These are phyloP conservation scores for Tamias sibiricus DNA, from an alignment of 2,113 vertebrate species.

Conservation along the genomic window DNA sequence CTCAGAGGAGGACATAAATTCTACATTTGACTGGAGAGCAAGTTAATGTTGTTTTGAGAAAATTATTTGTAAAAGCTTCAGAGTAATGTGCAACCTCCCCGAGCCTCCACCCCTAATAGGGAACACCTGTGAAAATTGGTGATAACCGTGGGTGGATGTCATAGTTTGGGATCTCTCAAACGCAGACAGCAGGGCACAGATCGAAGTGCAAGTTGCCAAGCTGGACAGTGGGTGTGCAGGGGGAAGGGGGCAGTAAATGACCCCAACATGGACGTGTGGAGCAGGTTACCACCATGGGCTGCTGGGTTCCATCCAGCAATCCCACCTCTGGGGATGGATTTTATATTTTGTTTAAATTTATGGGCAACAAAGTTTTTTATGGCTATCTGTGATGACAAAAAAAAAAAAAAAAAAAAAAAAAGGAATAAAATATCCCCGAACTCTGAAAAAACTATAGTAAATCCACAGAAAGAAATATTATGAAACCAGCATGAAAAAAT, in stretches of 20 bases:
- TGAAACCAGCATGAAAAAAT: not conserved
- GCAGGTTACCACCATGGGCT: not conserved
- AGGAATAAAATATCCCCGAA: not conserved
- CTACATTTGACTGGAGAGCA: not conserved
- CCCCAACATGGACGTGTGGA: not conserved
- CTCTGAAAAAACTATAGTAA: not conserved
- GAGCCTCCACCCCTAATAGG: no score
- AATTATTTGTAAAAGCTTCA: not conserved
- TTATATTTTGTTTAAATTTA: not conserved
- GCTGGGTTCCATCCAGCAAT: not conserved
- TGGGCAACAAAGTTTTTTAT: not conserved
- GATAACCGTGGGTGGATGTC: not conserved
- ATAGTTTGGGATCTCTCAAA: not conserved
- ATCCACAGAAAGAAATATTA: not conserved
- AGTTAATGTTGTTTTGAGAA: not conserved
- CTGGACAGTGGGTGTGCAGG: no score
- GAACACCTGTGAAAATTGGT: not conserved
- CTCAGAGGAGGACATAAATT: not conserved
- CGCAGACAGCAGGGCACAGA: not conserved
- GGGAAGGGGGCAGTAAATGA: not conserved
- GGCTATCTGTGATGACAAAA: not conserved
- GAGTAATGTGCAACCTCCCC: not conserved
- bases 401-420: not conserved
- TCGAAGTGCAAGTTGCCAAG: not conserved
- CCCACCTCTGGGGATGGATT: not conserved